These are phyloP conservation scores for Hirtodrosophila confusa DNA, from an alignment of 2,888 invertebrate species.

Conservation along the genomic window DNA sequence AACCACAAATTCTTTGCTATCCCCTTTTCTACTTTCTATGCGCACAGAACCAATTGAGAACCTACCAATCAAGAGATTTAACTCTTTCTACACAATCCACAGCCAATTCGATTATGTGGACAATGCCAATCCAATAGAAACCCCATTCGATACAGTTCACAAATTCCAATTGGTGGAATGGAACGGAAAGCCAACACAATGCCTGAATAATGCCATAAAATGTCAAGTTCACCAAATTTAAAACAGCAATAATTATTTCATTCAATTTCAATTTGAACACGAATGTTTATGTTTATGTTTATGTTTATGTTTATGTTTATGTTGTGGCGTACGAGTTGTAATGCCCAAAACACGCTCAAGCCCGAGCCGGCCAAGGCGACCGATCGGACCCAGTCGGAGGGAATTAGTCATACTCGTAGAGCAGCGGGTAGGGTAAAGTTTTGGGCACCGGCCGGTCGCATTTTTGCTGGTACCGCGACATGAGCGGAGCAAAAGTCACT, in stretches of 20 bases:
- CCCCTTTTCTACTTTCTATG: too few species aligned
- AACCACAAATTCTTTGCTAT: too few species aligned
- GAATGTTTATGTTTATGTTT: constrained; percentile 61
- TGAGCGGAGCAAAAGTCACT: constrained; percentile 50
- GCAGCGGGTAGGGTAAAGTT: constrained; percentile 19
- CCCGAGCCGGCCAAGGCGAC: constrained; percentile 12
- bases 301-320: constrained; percentile 49
- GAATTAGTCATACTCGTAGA: constrained; percentile 75
- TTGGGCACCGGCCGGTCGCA: constrained; percentile 64
- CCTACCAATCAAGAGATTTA: constrained; percentile 16
- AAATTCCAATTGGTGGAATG: constrained; percentile 8
- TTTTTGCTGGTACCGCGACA: constrained; percentile 34
- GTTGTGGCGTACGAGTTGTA: constrained; percentile 37
- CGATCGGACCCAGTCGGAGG: constrained; percentile 33
- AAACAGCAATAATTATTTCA: constrained; percentile 72
- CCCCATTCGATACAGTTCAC: constrained; percentile 43
- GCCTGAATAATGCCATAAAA: constrained; percentile 54
- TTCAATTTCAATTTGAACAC: constrained; percentile 70
- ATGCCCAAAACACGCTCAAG: constrained; percentile 32
- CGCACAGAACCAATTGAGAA: background rate
- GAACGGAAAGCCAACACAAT: constrained; percentile 11
- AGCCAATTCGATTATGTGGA: constrained; percentile 46
- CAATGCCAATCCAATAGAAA: constrained; percentile 29
- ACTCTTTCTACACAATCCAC: constrained; percentile 17
- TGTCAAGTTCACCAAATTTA: constrained; percentile 72